Evolutionary conservation across 2,113 vertebrate genomes (phyloP).

Genomic region (Limanda limanda): DNA sequence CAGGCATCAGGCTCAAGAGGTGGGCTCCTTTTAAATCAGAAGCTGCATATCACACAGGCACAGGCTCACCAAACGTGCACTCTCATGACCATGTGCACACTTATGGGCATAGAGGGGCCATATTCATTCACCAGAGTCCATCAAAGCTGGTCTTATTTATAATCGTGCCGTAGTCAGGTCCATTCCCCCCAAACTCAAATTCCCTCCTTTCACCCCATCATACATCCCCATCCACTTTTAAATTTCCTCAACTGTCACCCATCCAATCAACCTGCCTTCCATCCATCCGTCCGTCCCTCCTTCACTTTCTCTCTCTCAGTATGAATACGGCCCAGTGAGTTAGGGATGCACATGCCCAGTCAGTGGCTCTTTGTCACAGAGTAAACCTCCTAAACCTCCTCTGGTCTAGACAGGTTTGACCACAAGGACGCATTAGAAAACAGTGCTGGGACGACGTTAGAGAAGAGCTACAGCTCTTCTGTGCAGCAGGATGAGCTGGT

Average conservation of each 20-base stretch:
- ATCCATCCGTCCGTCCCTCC: slow-evolving; percentile 28
- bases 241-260: slow-evolving; percentile 23
- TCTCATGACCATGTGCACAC: slow-evolving; percentile 71
- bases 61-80: slow-evolving; percentile 75
- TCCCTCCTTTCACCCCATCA: slow-evolving; percentile 44
- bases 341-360: slow-evolving; percentile 80
- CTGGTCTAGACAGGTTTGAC: slow-evolving; percentile 74
- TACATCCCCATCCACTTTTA: slow-evolving; percentile 34
- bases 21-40: slow-evolving; percentile 79
- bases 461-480: slow-evolving; percentile 87
- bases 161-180: background rate
- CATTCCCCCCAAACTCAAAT: slow-evolving; percentile 16
- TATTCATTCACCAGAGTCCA: slow-evolving; percentile 79
- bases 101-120: slow-evolving; percentile 78
- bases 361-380: slow-evolving; percentile 63
- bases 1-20: slow-evolving; percentile 67
- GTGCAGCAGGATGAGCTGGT: slow-evolving; percentile 76
- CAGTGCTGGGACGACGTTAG: slow-evolving; percentile 80
- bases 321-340: slow-evolving; percentile 85
- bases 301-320: slow-evolving; percentile 28
- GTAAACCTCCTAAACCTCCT: slow-evolving; percentile 75
- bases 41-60: slow-evolving; percentile 88
- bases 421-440: slow-evolving; percentile 72
- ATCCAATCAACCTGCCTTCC: slow-evolving; percentile 36
- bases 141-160: slow-evolving; percentile 28